A percentile compares a stretch with the other conserved stretches of the same genome.
These are phyloP conservation scores for Hyles lineata DNA, from an alignment of 2,888 invertebrate genomes.

Conservation along the genomic window DNA sequence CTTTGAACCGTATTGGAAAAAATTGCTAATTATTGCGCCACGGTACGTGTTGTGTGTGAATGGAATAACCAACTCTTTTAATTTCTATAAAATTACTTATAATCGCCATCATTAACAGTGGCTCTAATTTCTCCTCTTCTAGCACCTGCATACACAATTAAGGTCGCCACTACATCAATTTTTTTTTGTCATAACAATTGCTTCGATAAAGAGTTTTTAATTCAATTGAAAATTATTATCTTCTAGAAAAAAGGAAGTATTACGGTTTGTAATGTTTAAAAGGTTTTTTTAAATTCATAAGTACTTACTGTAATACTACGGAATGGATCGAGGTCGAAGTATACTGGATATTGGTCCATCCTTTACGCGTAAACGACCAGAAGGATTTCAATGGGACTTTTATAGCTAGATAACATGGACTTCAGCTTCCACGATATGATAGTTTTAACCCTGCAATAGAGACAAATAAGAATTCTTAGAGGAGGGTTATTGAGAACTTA, in stretches of 20 bases:
- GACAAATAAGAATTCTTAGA: not conserved
- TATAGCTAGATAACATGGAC: slow-evolving; percentile 10
- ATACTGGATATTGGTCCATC: not conserved
- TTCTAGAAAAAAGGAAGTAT: too few relatives aligned
- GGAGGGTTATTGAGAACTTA: not conserved
- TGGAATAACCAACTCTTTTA: slow-evolving; percentile 11
- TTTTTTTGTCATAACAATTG: too few relatives aligned
- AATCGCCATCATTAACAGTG: not conserved
- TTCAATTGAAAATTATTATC: too few relatives aligned
- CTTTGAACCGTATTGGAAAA: slow-evolving; percentile 9
- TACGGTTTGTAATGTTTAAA: too few relatives aligned
- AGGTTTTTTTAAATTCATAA: not conserved
- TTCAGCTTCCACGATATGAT: not conserved
- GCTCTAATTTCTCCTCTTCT: not conserved
- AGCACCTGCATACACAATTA: not conserved
- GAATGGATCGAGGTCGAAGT: not conserved
- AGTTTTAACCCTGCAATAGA: not conserved
- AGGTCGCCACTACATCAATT: too few relatives aligned
- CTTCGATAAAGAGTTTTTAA: too few relatives aligned
- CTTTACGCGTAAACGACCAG: slow-evolving; percentile 7
- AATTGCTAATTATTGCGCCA: not conserved
- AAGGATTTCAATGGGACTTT: slow-evolving; percentile 1
- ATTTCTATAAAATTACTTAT: not conserved
- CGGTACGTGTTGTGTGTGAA: too few relatives aligned
- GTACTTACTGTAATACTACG: not conserved